phyloP scores from a whole-genome alignment of 2,113 vertebrate genomes.

The Ophiodon elongatus region DNA sequence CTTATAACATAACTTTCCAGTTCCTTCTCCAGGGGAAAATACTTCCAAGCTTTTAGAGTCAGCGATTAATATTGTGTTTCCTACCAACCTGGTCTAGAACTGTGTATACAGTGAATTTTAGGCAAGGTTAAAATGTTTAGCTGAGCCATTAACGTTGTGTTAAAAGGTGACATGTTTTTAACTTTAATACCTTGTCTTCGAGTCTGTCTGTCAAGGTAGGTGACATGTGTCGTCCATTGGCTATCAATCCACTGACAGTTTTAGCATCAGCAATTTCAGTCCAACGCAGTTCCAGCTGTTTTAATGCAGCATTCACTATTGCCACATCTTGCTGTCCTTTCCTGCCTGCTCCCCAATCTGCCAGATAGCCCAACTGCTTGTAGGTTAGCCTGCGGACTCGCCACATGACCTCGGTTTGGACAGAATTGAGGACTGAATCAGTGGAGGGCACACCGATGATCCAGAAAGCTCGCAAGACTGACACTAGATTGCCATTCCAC shows the following conservation, averaged over 20 bases:
- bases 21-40: neutral
- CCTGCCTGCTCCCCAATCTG: conserved; percentile 70
- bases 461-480: conserved; percentile 84
- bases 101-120: neutral
- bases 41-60: neutral
- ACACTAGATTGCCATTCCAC: conserved; percentile 86
- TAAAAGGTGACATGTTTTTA: neutral
- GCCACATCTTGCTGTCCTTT: conserved; percentile 57
- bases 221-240: conserved; percentile 77
- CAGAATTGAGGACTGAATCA: conserved; percentile 70
- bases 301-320: conserved; percentile 82
- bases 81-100: neutral
- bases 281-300: conserved; percentile 94
- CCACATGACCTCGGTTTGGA: conserved; percentile 92
- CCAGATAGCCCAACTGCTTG: conserved; percentile 84
- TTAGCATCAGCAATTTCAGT: conserved; percentile 87
- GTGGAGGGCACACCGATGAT: conserved; percentile 55
- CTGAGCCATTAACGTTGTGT: neutral
- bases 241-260: conserved; percentile 81
- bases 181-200: conserved; percentile 91
- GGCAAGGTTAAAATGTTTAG: neutral
- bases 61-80: neutral
- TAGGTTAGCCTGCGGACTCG: conserved; percentile 86
- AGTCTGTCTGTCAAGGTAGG: conserved; percentile 86
- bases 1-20: neutral